Evolutionary conservation across 2,888 invertebrate species (phyloP), one percentile per base, ranked within the genome.

Genomic region (Agrochola macilenta): DNA sequence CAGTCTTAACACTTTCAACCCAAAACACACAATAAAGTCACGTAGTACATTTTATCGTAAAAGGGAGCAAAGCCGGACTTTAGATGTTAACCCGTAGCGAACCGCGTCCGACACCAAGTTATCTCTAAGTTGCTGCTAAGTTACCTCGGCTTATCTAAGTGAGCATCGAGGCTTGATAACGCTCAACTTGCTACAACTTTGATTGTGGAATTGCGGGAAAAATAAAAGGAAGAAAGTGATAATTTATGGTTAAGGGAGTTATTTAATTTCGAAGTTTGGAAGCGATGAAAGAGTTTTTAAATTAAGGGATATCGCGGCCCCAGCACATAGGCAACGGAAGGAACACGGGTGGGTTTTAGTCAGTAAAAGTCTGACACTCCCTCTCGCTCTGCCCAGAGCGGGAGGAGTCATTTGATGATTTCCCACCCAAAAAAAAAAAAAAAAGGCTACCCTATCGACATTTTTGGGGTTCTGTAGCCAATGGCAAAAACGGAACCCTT

Each of bases 61-160:
- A 86, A 88, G 73, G 80, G 43, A 69, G 77, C 57, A 76, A 84
- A 78, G 70, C 76, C 74, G 76, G 78, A 81, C 81, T 76, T 82
- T 75, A 30, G 58, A 82, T 72, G 81, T 76, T 86, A 83, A 78
- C 74, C 70, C 64, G 66, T 71, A 80, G 77, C 63, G 63, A 73
- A 66, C 72, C 88, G 79, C 83, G 68, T 75, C 79, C 60, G 68
- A 75, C 79, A 74, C 71, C 64, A 78, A 87, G 83, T 82, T 86
- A 87, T 87, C 84, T 81, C 43, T 79, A 84, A 88, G 79, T 88
- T 87, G 71, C 64, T 65, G 81, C 84, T 82, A 87, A 88, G 81
- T 87, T 82, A 79, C 79, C 79, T 74, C 74, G 78, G 63, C 86
- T 86, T 88, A 88, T 89, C 89, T 69, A 66, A 79, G 72, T 77